These are phyloP conservation scores for Festucalex cinctus DNA, from an alignment of 2,113 vertebrate species.

Conservation along the genomic window DNA sequence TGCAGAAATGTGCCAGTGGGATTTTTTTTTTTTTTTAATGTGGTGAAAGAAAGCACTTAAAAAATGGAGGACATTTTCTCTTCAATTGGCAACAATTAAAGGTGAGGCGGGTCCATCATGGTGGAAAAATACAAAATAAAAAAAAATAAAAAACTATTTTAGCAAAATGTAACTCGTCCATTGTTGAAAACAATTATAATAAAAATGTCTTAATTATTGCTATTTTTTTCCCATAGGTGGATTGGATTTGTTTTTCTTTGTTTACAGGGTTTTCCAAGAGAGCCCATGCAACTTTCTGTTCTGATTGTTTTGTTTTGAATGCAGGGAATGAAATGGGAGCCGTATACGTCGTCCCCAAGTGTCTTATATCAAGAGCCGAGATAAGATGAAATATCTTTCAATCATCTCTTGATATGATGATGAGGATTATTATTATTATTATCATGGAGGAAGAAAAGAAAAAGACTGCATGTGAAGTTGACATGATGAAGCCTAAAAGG, in stretches of 20 bases:
- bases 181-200: slow-evolving; percentile 73
- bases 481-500: slow-evolving; percentile 68
- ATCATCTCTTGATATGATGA: slow-evolving; percentile 56
- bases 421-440: slow-evolving; percentile 65
- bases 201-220: slow-evolving; percentile 75
- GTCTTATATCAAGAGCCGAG: slow-evolving; percentile 58
- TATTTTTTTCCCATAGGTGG: slow-evolving; percentile 66
- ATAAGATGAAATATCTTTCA: slow-evolving; percentile 55
- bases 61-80: not conserved
- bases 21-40: not conserved
- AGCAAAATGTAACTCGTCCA: slow-evolving; percentile 65
- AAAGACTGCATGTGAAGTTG: slow-evolving; percentile 77
- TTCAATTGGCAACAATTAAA: slow-evolving; percentile 24
- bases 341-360: slow-evolving; percentile 59
- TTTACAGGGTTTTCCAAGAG: slow-evolving; percentile 68
- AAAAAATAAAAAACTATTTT: slow-evolving; percentile 57
- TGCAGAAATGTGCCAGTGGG: slow-evolving; percentile 4
- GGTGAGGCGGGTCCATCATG: slow-evolving; percentile 45
- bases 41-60: slow-evolving; percentile 40
- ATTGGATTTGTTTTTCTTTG: slow-evolving; percentile 49
- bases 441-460: slow-evolving; percentile 42
- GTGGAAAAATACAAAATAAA: too few relatives aligned
- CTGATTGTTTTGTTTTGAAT: slow-evolving; percentile 47
- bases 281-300: slow-evolving; percentile 58
- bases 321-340: slow-evolving; percentile 35